Conservation (phyloP, 2,888 invertebrate genomes). For the Epirrhoe alternata region DNA sequence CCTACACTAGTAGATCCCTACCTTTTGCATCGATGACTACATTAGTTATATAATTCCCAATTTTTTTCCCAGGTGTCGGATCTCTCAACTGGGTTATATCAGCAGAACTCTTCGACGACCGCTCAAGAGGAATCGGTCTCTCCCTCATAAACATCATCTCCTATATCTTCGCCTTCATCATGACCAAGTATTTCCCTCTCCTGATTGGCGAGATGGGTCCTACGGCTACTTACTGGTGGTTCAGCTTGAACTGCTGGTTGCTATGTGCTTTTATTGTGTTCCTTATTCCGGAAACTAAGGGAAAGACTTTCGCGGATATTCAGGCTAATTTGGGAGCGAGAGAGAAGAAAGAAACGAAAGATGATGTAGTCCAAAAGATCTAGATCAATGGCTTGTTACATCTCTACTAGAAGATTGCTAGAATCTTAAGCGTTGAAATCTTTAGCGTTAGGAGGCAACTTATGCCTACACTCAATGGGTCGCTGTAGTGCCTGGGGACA, state of each 20-base stretch:
- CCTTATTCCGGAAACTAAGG: conserved; percentile 71
- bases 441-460: no score
- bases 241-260: conserved; percentile 51
- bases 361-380: neutral
- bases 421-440: no score
- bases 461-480: neutral
- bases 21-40: no score
- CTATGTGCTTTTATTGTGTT: conserved; percentile 50
- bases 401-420: no score
- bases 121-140: conserved; percentile 56
- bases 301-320: conserved; percentile 67
- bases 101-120: conserved; percentile 65
- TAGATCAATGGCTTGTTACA: no score
- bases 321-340: conserved; percentile 53
- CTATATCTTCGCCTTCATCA: conserved; percentile 50
- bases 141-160: conserved; percentile 43
- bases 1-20: no score
- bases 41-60: neutral
- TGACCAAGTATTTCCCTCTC: conserved; percentile 57
- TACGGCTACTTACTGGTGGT: conserved; percentile 60
- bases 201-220: conserved; percentile 52
- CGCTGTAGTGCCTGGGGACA: no score
- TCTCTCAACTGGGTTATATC: conserved; percentile 59
- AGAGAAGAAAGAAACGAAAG: neutral
- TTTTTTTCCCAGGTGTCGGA: conserved; percentile 58